Conservation (phyloP, 1,140 invertebrate species). For the Zaprionus inermis region DNA sequence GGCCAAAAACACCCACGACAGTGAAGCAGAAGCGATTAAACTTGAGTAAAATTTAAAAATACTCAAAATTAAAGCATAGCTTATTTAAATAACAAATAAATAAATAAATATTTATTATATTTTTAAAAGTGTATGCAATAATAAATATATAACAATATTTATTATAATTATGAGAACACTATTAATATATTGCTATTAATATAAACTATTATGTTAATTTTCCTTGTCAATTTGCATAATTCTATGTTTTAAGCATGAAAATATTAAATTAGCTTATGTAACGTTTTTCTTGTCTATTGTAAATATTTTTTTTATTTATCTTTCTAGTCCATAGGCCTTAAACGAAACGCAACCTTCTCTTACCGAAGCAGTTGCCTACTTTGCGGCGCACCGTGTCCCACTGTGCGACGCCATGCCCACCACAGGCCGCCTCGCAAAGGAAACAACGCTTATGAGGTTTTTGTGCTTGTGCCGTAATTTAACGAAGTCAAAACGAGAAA, state of each 20-base stretch:
- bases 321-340: no score
- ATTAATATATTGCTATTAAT: no score
- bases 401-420: conserved; percentile 22
- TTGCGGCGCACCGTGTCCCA: neutral
- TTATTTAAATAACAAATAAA: neutral
- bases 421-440: conserved; percentile 23
- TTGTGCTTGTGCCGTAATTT: conserved; percentile 82
- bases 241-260: no score
- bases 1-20: conserved; percentile 18
- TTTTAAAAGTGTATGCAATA: no score
- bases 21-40: neutral
- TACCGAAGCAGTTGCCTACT: conserved; percentile 12
- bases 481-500: conserved; percentile 83
- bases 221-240: no score
- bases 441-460: conserved; percentile 76
- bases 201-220: neutral
- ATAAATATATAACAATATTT: neutral
- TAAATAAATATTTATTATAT: neutral
- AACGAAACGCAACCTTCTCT: no score
- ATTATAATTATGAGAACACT: neutral
- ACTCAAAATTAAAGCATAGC: neutral
- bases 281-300: no score
- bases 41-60: neutral
- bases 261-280: no score
- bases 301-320: no score